A percentile compares a stretch with the other conserved stretches of the same genome.
Conservation (phyloP, 2,113 vertebrate genomes). For the Deroptyus accipitrinus region DNA sequence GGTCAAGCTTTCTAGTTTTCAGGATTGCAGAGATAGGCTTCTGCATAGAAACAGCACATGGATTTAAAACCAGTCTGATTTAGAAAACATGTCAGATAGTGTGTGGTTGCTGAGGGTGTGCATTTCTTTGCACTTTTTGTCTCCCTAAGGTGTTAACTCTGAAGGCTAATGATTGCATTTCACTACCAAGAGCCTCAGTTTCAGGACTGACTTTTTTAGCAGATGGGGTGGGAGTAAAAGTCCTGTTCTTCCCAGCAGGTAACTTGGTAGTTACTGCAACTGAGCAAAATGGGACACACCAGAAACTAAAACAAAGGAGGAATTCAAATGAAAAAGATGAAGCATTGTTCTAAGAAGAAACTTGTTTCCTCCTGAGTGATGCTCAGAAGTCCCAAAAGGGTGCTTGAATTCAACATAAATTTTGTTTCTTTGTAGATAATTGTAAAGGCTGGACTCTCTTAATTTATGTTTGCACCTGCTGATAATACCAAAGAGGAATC, state of each 20-base stretch:
- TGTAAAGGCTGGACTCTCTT: background rate
- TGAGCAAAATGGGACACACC: background rate
- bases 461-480: background rate
- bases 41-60: background rate
- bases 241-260: background rate
- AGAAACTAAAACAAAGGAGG: background rate
- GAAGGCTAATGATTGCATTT: background rate
- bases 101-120: accelerated
- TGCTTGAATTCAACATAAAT: background rate
- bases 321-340: background rate
- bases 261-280: background rate
- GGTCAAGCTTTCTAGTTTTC: background rate
- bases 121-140: background rate
- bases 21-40: background rate
- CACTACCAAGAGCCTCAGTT: background rate
- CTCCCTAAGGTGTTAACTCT: background rate
- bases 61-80: background rate
- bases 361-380: background rate
- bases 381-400: background rate
- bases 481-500: background rate
- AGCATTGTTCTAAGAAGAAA: background rate
- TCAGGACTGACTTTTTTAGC: background rate
- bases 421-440: background rate
- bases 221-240: background rate
- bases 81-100: background rate